Evolutionary conservation across 2,888 invertebrate genomes (phyloP).

Genomic region (Iphiclides podalirius): DNA sequence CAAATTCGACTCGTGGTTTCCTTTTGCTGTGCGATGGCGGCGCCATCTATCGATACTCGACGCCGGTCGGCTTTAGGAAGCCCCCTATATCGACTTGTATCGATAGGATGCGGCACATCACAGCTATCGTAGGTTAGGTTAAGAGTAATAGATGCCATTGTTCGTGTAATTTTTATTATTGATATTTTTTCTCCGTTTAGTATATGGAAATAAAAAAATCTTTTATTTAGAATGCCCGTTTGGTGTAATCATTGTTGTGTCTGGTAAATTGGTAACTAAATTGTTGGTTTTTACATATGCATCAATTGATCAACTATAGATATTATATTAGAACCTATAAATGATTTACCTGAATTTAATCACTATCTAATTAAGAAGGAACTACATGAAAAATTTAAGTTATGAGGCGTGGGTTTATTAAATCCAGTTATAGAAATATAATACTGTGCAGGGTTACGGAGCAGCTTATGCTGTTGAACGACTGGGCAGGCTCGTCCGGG

Average conservation of each 20-base stretch:
- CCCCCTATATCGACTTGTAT: slow-evolving; percentile 5
- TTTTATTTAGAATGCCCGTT: slow-evolving; percentile 54
- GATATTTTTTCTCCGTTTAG: slow-evolving; percentile 61
- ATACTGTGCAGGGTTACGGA: no score
- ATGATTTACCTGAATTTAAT: no score
- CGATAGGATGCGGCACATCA: slow-evolving; percentile 4
- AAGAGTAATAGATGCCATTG: slow-evolving; percentile 63
- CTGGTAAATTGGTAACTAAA: no score
- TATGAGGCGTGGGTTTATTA: no score
- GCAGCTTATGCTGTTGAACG: no score
- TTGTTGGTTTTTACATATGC: no score
- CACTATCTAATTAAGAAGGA: no score
- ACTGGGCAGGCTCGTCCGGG: no score
- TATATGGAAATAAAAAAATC: slow-evolving; percentile 58
- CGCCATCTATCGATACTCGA: not conserved
- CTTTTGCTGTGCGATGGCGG: slow-evolving; percentile 18
- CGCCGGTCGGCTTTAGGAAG: not conserved
- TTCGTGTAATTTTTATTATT: slow-evolving; percentile 60
- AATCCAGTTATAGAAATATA: no score
- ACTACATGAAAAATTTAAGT: no score
- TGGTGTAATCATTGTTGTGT: not conserved
- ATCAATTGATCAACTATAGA: no score
- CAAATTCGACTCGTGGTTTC: slow-evolving; percentile 33
- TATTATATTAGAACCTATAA: no score
- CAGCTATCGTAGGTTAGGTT: slow-evolving; percentile 35